These are phyloP conservation scores for Aleiodes sp. DNA, from an alignment of 1,140 invertebrate species.

Conservation along the genomic window DNA sequence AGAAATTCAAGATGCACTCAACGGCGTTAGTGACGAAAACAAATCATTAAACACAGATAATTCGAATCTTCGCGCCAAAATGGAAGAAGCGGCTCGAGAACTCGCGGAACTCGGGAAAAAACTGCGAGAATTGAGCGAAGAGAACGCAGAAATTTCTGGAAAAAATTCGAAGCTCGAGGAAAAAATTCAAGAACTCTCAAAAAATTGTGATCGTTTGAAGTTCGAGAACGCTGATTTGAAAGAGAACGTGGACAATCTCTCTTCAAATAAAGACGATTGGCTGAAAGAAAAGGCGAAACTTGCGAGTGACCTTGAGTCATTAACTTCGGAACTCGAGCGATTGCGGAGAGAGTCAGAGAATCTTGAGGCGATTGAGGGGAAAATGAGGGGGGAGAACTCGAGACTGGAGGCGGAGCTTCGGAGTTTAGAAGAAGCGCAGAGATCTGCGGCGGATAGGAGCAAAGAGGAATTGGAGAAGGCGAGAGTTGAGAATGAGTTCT, in stretches of 20 bases:
- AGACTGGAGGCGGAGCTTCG: not conserved
- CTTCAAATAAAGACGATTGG: not conserved
- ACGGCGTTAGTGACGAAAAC: too few relatives aligned
- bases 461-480: constrained; percentile 2
- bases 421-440: too few relatives aligned
- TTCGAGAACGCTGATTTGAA: not conserved
- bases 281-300: not conserved
- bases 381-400: not conserved
- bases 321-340: not conserved
- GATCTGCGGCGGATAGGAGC: not conserved
- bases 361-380: too few relatives aligned
- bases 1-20: too few relatives aligned
- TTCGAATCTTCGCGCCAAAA: not conserved
- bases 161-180: not conserved
- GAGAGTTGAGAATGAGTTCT: constrained; percentile 13
- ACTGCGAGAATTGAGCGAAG: not conserved
- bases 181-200: not conserved
- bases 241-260: not conserved
- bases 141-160: not conserved
- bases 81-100: not conserved
- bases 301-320: not conserved
- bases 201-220: not conserved
- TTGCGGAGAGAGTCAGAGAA: not conserved
- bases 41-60: too few relatives aligned
- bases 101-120: too few relatives aligned